These are phyloP conservation scores for Uloborus plumipes DNA, from an alignment of 2,888 invertebrate genomes.

Conservation along the genomic window DNA sequence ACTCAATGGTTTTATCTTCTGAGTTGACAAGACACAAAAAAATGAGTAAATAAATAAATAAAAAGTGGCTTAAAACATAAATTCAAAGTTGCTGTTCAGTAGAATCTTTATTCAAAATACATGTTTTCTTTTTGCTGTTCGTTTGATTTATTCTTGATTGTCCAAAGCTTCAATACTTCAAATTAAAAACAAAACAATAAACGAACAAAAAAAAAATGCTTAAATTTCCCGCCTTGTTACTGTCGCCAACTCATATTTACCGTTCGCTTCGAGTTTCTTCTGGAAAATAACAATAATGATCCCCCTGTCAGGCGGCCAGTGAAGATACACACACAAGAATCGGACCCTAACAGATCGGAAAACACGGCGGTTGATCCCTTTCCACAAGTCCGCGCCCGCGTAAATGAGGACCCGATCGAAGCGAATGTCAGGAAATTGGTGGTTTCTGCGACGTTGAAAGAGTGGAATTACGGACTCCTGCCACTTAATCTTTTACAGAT, in stretches of 20 bases:
- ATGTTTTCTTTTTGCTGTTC: too few species aligned
- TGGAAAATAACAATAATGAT: conserved; percentile 42
- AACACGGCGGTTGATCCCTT: conserved; percentile 14
- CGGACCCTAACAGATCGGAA: conserved; percentile 2
- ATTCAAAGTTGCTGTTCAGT: too few species aligned
- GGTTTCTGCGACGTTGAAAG: conserved; percentile 48
- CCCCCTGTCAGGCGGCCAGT: conserved; percentile 25
- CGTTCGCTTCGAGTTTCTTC: conserved; percentile 2
- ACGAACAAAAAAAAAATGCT: neutral
- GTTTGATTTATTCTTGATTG: too few species aligned
- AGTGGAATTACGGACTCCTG: conserved; percentile 48
- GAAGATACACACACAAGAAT: conserved; percentile 29
- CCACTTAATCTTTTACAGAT: conserved; percentile 51
- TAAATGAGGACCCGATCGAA: conserved; percentile 55
- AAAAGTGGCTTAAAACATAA: too few species aligned
- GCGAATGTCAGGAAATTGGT: conserved; percentile 56
- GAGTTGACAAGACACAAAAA: too few species aligned
- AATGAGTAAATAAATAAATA: too few species aligned
- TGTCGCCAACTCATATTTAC: conserved; percentile 31
- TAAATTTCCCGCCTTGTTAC: conserved; percentile 41
- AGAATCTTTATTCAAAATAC: too few species aligned
- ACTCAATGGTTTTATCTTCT: too few species aligned
- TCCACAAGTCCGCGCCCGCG: conserved; percentile 22
- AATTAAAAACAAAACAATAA: too few species aligned
- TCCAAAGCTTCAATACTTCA: too few species aligned